Conservation (phyloP, 2,888 invertebrate genomes). For the Allolobophora icterica region DNA sequence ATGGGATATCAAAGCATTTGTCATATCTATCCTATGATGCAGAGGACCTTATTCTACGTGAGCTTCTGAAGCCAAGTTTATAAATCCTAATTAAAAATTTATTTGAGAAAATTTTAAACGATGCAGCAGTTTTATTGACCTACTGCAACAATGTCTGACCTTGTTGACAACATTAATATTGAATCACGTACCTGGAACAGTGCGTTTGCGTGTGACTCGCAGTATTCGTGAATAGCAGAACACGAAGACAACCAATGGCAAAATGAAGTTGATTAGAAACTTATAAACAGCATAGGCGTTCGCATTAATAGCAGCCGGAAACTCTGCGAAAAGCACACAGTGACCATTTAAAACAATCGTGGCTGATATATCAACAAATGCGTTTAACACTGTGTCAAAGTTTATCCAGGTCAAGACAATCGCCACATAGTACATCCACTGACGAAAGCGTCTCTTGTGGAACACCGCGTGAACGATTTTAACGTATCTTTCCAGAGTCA, state of each 20-base stretch:
- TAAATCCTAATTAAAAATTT: no score
- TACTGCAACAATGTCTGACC: no score
- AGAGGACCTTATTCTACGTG: no score
- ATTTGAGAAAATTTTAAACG: no score
- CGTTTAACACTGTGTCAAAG: background rate
- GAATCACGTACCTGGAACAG: background rate
- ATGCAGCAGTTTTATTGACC: no score
- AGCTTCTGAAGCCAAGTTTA: no score
- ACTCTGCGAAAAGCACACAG: background rate
- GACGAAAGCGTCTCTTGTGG: background rate
- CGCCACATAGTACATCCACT: background rate
- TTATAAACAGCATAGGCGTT: background rate
- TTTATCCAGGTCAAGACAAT: background rate
- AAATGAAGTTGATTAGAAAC: background rate
- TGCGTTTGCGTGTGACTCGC: background rate
- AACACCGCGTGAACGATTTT: background rate
- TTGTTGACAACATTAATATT: no score
- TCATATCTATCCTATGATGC: no score
- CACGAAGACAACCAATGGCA: background rate
- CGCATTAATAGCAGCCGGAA: background rate
- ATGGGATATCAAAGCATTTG: no score
- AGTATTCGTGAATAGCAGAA: background rate
- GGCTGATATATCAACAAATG: background rate
- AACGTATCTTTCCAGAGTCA: slow-evolving; percentile 8
- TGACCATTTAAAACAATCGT: background rate